Base-by-base conservation (phyloP, 2,113 vertebrate genomes). In the Indri indri region DNA sequence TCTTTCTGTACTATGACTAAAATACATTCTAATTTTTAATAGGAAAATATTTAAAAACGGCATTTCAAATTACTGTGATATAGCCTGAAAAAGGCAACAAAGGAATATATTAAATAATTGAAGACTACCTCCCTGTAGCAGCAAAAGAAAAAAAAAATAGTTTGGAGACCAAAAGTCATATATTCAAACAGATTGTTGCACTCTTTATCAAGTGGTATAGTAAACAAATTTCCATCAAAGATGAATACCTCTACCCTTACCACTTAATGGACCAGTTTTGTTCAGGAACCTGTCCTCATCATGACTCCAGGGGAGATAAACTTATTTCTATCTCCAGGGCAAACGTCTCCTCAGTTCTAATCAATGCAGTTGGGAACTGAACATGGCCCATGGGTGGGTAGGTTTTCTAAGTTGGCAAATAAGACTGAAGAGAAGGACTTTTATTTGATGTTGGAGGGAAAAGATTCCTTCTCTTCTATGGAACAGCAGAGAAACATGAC, bases 1-100 rank as follows among this genome's bases (percentile, higher is more conserved):
- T 77, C 17, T 73, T 89, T 73, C 37, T 85, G 70, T 40, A 68
- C 65, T 79, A 25, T 82, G 3, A 6, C 30, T 77, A 50, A 80
- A 95, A 96, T 66, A 37, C 12, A 66, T 57, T 45, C 54, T 32
- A 20, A 90, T 80, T 34, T 73, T 97, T 71, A 92, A 71, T 32
- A 96, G 22, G 63, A 89, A 95, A 9, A 18, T 74, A 20, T 65
- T 91, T 63, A 22, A 81, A 92, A 93, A 37, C 1, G 65, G 1
- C 54, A 42, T 80, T 71, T 68, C 61, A 91, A 91, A 86, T 85
- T 66, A 91, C 9, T 14, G 65, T 66, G 11, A 50, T 27, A 59
- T 14, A 85, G 9, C 8, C 42, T 50, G 32, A 86, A 85, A 90
- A 90, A 50, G n/a, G 10, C 11, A 76, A 59, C 4, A 74, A 68